Percentiles rank a stretch among this genome's conserved stretches.
Evolutionary conservation across 1,140 invertebrate genomes (phyloP).

Genomic region (Drosophila mauritiana): DNA sequence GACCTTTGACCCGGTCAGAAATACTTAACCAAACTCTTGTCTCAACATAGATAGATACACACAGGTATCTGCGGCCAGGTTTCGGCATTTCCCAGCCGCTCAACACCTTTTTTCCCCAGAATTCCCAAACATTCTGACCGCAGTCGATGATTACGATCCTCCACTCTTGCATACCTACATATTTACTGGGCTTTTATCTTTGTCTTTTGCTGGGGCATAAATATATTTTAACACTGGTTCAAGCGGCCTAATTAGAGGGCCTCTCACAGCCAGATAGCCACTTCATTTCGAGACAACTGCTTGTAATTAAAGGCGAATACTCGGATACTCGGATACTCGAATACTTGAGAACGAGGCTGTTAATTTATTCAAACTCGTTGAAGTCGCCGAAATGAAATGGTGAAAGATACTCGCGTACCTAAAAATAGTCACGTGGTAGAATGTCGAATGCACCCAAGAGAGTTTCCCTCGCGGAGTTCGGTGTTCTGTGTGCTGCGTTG

Average conservation of each 20-base stretch:
- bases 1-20: constrained; percentile 63
- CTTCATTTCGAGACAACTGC: constrained; percentile 57
- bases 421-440: constrained; percentile 52
- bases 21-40: constrained; percentile 23
- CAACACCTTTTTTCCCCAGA: constrained; percentile 60
- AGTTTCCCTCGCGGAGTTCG: constrained; percentile 14
- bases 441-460: constrained; percentile 57
- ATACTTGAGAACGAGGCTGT: constrained; percentile 34
- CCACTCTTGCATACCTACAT: constrained; percentile 1
- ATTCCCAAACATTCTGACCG: constrained; percentile 50
- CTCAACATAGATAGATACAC: constrained; percentile 36
- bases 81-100: constrained; percentile 16
- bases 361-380: constrained; percentile 74
- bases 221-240: constrained; percentile 48
- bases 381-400: constrained; percentile 33
- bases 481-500: not conserved
- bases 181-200: constrained; percentile 50
- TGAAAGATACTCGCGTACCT: constrained; percentile 22
- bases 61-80: constrained; percentile 42
- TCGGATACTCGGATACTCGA: constrained; percentile 17
- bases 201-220: constrained; percentile 25
- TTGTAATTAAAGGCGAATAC: constrained; percentile 65
- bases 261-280: constrained; percentile 29
- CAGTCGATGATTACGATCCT: constrained; percentile 43
- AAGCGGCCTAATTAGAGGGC: constrained; percentile 62